phyloP scores from a whole-genome alignment of 2,113 vertebrate genomes.

The Paralichthys olivaceus region DNA sequence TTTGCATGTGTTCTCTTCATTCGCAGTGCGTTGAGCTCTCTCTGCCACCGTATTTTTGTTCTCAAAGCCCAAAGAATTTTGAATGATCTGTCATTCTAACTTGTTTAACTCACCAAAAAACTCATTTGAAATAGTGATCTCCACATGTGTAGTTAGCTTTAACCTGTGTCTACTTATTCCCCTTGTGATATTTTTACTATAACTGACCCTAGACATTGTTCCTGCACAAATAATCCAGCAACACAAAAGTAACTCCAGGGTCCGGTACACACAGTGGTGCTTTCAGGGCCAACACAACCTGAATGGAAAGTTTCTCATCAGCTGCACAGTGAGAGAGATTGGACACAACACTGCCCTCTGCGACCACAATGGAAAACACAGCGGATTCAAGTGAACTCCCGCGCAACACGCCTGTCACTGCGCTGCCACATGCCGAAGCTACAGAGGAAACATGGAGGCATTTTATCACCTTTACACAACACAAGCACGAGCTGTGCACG shows the following conservation, averaged over 20 bases:
- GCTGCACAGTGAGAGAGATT: not conserved
- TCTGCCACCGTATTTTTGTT: too few relatives aligned
- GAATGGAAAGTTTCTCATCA: not conserved
- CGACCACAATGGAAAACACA: conserved; percentile 36
- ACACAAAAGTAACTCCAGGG: conserved; percentile 13
- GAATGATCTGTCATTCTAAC: not conserved
- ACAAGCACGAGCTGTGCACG: not conserved
- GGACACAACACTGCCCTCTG: conserved; percentile 63
- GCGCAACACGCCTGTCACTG: conserved; percentile 65
- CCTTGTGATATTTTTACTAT: not conserved
- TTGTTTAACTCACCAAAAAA: too few relatives aligned
- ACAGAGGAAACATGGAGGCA: not conserved
- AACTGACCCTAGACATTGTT: not conserved
- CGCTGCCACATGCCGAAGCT: conserved; percentile 45
- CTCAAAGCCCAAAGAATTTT: too few relatives aligned
- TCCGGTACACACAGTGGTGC: not conserved
- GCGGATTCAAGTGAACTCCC: conserved; percentile 72
- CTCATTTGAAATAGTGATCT: not conserved
- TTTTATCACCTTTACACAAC: not conserved
- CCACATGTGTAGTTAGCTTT: not conserved
- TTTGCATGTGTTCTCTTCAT: too few relatives aligned
- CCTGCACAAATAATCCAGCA: not conserved
- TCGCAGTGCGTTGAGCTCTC: too few relatives aligned
- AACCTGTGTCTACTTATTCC: not conserved
- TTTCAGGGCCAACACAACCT: conserved; percentile 8